These are phyloP conservation scores for Chironomus tepperi DNA, from an alignment of 1,140 invertebrate genomes.

Conservation along the genomic window DNA sequence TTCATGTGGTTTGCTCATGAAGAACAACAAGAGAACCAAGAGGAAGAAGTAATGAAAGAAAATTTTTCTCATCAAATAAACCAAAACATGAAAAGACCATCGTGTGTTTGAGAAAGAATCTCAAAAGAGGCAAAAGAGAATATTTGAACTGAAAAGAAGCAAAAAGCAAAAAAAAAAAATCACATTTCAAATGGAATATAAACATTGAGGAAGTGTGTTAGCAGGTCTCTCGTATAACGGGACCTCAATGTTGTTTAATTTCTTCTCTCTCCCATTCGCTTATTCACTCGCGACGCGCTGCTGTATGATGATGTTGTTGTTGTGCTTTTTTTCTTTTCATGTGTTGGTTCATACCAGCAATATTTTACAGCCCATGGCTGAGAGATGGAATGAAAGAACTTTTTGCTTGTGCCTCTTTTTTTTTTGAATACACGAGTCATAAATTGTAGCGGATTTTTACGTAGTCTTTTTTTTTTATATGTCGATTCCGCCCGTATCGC, in stretches of 20 bases:
- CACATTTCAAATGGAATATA: slow-evolving; percentile 22
- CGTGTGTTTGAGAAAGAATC: not conserved
- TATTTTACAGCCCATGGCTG: not conserved
- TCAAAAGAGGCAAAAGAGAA: slow-evolving; percentile 1
- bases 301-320: not conserved
- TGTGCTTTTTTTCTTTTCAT: not conserved
- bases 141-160: slow-evolving; percentile 7
- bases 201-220: slow-evolving; percentile 23
- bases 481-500: not conserved
- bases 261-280: not conserved
- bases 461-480: not conserved
- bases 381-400: not conserved
- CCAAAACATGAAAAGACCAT: slow-evolving; percentile 17
- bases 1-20: too few species aligned
- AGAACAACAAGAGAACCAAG: not conserved
- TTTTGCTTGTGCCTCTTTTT: slow-evolving; percentile 17
- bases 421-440: slow-evolving; percentile 21
- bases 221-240: slow-evolving; percentile 15
- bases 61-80: slow-evolving; percentile 5
- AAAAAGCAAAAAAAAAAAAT: slow-evolving; percentile 15
- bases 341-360: not conserved
- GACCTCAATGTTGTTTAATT: slow-evolving; percentile 19
- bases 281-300: not conserved
- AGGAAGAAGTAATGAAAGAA: not conserved
- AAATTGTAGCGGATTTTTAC: slow-evolving; percentile 21